Conservation (phyloP, 2,797 vertebrate genomes). For the Capromys pilorides region DNA sequence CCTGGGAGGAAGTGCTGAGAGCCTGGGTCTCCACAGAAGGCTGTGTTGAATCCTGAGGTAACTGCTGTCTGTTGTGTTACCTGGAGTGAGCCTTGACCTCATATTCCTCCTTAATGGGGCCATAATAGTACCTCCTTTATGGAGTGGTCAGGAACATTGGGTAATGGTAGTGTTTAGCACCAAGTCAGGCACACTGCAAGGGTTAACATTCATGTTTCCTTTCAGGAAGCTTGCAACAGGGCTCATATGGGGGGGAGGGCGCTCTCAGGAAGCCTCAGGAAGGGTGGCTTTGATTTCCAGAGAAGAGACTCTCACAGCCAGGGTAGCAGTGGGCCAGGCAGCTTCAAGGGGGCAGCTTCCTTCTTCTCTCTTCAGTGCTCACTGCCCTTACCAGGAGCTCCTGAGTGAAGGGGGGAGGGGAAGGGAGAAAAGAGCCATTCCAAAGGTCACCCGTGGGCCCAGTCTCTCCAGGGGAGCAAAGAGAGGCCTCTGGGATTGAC, state of each 20-base stretch:
- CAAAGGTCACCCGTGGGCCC: conserved; percentile 16
- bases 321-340: background rate
- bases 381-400: background rate
- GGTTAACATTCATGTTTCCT: background rate
- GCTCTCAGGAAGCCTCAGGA: background rate
- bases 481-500: background rate
- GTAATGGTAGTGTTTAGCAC: background rate
- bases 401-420: background rate
- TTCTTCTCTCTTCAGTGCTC: background rate
- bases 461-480: conserved; percentile 19
- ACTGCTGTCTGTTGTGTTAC: background rate
- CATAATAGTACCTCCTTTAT: background rate
- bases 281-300: conserved; percentile 12
- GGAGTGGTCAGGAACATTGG: background rate
- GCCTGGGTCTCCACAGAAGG: background rate
- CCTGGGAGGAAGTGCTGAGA: background rate
- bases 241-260: background rate
- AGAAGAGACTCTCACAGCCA: background rate
- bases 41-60: background rate
- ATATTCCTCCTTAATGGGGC: background rate
- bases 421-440: background rate
- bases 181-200: background rate
- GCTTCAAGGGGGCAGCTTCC: background rate
- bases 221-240: background rate
- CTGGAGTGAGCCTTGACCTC: background rate